Base-by-base conservation (phyloP, 2,113 vertebrate species). In the Chinchilla lanigera region DNA sequence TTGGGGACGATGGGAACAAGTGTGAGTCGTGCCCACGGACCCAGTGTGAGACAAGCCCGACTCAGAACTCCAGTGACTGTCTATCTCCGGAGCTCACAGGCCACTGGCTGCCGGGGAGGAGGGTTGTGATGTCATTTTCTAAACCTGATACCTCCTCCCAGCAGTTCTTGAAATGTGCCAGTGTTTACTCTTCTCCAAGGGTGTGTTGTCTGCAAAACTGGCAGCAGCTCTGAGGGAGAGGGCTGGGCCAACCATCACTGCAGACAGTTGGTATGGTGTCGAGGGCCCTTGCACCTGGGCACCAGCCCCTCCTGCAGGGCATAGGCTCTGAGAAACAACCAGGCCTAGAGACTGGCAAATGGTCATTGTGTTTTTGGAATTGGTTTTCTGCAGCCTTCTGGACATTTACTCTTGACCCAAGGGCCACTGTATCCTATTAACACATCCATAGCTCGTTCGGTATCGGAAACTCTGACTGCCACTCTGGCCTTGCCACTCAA, bases 21-120 rank as follows among this genome's bases (percentile, higher is more conserved):
- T 3, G 16, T 19, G 0, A 7, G 30, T 33, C 60, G 19, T 17
- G 4, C 17, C 58, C 24, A 1, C 2, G 3, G 24, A 9, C 50
- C 33, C 0, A 38, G 7, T 4, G 0, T 35, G 24, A 16, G 22
- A 52, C 71, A 50, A 24, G 6, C 13, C 47, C 44, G 13, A 28
- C 56, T 38, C 56, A 56, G 84, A 47, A 47, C 24, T 47, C 89
- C n/a, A 1, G 5, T 28, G 44, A 6, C 8, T n/a, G 11, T 38
- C 69, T 30, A 10, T 22, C 24, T 47, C 44, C 20, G 9, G 35
- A 69, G 65, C 28, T n/a, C 14, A 82, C 11, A 17, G 2, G 3
- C 22, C 30, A 33, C 67, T 50, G 22, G 9, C 5, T 58, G n/a
- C 5, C 22, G 35, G 17, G 28, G 19, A 24, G 58, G 16, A n/a